These are phyloP conservation scores for Platyura marginata DNA, from an alignment of 1,140 invertebrate species.

Conservation along the genomic window DNA sequence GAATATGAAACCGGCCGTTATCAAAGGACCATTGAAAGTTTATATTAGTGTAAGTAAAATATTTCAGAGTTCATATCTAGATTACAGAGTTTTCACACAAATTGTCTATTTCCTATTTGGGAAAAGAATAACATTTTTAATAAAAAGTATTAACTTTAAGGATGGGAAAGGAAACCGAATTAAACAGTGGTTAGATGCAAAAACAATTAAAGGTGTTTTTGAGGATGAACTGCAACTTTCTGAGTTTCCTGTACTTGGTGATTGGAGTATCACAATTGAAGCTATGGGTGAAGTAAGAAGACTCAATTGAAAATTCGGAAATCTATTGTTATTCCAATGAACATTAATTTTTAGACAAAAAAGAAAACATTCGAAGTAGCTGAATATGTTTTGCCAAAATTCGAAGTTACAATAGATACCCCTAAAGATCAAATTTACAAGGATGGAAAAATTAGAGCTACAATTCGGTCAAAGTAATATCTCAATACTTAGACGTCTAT, in stretches of 20 bases:
- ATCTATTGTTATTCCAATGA: background rate
- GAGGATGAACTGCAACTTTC: constrained; percentile 62
- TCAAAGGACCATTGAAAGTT: background rate
- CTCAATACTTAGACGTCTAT: background rate
- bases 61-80: too few relatives aligned
- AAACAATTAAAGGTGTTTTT: constrained; percentile 57
- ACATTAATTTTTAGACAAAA: constrained; percentile 12
- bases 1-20: constrained; percentile 35
- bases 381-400: constrained; percentile 85
- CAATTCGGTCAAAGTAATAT: constrained; percentile 63
- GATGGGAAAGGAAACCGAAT: constrained; percentile 37
- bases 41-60: constrained; percentile 1
- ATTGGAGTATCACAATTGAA: constrained; percentile 56
- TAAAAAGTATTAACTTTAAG: background rate
- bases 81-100: too few relatives aligned
- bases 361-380: constrained; percentile 29
- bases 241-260: constrained; percentile 65
- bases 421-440: constrained; percentile 68
- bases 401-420: constrained; percentile 67
- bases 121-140: too few relatives aligned
- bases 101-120: too few relatives aligned
- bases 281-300: constrained; percentile 9
- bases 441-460: constrained; percentile 55
- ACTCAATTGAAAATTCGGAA: background rate
- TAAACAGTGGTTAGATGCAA: constrained; percentile 56